A percentile compares a stretch with the other conserved stretches of the same genome.
phyloP scores from a whole-genome alignment of 2,113 vertebrate genomes.

The Pardalotus punctatus region DNA sequence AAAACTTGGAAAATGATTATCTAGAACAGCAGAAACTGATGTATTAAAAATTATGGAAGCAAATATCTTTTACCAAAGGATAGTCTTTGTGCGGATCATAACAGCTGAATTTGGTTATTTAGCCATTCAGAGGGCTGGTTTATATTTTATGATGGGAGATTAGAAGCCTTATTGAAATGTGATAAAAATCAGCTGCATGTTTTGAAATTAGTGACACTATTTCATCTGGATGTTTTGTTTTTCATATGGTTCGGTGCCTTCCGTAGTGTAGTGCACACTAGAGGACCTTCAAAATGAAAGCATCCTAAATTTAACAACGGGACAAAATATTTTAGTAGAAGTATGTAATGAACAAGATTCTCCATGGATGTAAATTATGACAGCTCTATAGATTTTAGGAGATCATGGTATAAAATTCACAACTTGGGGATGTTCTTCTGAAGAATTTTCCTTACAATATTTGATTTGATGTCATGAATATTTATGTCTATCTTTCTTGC shows the following conservation, averaged over 20 bases:
- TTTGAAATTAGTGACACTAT: neutral
- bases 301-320: neutral
- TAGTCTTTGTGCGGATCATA: neutral
- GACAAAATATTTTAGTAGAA: neutral
- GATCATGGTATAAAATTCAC: neutral
- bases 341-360: neutral
- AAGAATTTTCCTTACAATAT: neutral
- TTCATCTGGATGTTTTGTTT: neutral
- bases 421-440: neutral
- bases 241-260: neutral
- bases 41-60: neutral
- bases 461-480: neutral
- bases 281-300: neutral
- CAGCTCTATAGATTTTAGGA: neutral
- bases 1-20: neutral
- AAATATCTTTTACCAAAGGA: neutral
- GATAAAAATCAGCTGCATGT: conserved; percentile 29
- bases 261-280: neutral
- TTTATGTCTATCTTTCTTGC: neutral
- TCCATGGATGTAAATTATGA: neutral
- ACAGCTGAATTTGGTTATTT: neutral
- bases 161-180: neutral
- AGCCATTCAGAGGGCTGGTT: neutral
- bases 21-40: neutral
- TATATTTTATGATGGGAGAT: conserved; percentile 1